Percentiles rank a stretch among this genome's conserved stretches.
These are phyloP conservation scores for Tuta absoluta DNA, from an alignment of 2,888 invertebrate species.

Conservation along the genomic window DNA sequence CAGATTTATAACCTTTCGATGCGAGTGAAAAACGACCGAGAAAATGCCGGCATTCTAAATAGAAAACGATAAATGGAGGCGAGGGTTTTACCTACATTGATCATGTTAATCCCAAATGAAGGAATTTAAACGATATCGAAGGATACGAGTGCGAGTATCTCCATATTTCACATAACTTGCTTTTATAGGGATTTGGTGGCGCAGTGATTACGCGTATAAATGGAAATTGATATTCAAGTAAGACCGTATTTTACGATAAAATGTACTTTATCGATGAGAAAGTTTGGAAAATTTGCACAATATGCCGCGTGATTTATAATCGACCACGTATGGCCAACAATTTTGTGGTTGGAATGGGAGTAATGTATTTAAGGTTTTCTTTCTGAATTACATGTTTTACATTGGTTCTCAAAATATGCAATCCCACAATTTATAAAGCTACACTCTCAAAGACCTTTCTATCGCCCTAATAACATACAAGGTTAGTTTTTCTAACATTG, in stretches of 20 bases:
- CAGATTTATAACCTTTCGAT: conserved; percentile 48
- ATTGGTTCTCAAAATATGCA: too few relatives aligned
- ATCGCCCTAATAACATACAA: too few relatives aligned
- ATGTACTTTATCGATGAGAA: conserved; percentile 45
- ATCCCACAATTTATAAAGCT: too few relatives aligned
- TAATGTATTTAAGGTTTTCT: too few relatives aligned
- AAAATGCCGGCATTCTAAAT: conserved; percentile 35
- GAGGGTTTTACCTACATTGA: conserved; percentile 16
- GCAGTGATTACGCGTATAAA: conserved; percentile 22
- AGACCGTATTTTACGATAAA: conserved; percentile 41
- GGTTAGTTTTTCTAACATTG: too few relatives aligned
- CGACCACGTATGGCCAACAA: conserved; percentile 41
- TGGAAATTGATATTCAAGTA: conserved; percentile 31
- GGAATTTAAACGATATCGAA: background rate
- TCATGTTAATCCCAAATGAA: conserved; percentile 18
- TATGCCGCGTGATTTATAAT: conserved; percentile 57
- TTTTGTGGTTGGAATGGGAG: conserved; percentile 2
- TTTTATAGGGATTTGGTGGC: conserved; percentile 8
- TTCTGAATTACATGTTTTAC: too few relatives aligned
- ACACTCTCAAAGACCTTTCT: too few relatives aligned
- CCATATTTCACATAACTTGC: conserved; percentile 16
- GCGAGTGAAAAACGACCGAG: conserved; percentile 23
- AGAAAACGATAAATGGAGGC: conserved; percentile 31
- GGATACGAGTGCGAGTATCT: background rate
- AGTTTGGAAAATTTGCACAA: conserved; percentile 50